Evolutionary conservation across 2,797 vertebrate genomes (phyloP), one percentile per base, ranked within the genome.

Genomic region (Crocidura indochinensis): DNA sequence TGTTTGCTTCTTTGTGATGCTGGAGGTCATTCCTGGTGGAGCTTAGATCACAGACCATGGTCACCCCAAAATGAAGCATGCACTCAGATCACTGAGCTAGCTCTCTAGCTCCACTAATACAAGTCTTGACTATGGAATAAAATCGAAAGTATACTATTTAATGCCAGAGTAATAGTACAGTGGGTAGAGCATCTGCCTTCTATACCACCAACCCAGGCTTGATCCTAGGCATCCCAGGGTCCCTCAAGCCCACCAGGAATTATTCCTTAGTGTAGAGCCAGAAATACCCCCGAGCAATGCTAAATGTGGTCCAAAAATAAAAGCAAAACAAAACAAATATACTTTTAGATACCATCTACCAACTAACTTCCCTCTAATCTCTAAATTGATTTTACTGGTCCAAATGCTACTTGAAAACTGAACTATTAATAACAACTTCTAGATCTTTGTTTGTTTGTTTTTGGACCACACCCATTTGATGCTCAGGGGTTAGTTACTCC

Each of bases 381-480:
- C 71, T 82, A 90, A 77, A 62, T 3, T 71, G 29, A 78, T 69
- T 80, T 11, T 56, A 67, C 51, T 56, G 56, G 44, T 68, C n/a
- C 67, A 93, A 65, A 84, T 69, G 31, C 56, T 85, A 53, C 26
- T 69, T 12, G 53, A 77, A 74, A 51, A 93, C 83, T 64, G 15
- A 84, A 29, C 26, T 78, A 65, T 8, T 47, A 68, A 72, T 64
- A 51, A 6, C 14, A 71, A 65, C 49, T 22, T 87, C 27, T 17
- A 64, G 29, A 64, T 73, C 46, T n/a, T n/a, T n/a, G n/a, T n/a
- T n/a, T n/a, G n/a, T n/a, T n/a, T n/a, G n/a, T n/a, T n/a, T n/a
- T n/a, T n/a, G n/a, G n/a, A n/a, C n/a, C n/a, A n/a, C n/a, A n/a
- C n/a, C n/a, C n/a, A n/a, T n/a, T n/a, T n/a, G n/a, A n/a, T n/a